Evolutionary conservation across 1,140 invertebrate genomes (phyloP), one percentile per base, ranked within the genome.

Genomic region (Brachionus asplanchnoidis): DNA sequence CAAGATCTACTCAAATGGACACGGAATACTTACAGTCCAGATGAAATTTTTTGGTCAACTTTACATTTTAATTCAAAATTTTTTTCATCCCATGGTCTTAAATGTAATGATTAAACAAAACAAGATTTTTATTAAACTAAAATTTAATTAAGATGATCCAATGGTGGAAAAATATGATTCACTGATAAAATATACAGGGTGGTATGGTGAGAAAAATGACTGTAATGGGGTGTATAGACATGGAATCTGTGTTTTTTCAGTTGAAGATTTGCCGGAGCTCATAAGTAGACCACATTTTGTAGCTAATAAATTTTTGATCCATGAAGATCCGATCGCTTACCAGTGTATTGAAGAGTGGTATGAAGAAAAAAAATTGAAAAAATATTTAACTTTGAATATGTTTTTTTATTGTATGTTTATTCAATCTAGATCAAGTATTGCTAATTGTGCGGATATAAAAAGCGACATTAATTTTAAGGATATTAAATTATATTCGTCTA

Each of bases 251-350:
- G 86, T 89, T 32, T 88, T 88, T 85, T 87, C 87, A 11, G 84
- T 87, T 1, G 87, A 86, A 26, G 88, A 89, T 84, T 83, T 89
- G 0, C 86, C 86, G 0, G 68, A 78, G 23, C 12, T 78, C 4
- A 20, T 56, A 12, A 50, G 14, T 3, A 36, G 42, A 26, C 75
- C 75, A 2, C 75, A 88, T 68, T 66, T 89, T n/a, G 87, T 89
- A 85, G 88, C 87, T 40, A 89, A 89, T 85, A 89, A 89, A 84
- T 88, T 89, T 80, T 86, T 87, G 80, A 73, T 85, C 28, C 84
- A 87, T 40, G 86, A 84, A 65, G 85, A 88, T 32, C 87, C 85
- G 0, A 77, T 86, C 1, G 85, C 87, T 0, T 86, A 86, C 1
- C 87, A 88, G 9, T 89, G 89, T 80, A 53, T 89, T 56, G 87